A percentile compares a stretch with the other conserved stretches of the same genome.
Conservation (phyloP, 2,888 invertebrate genomes). For the Esperia sulphurella region DNA sequence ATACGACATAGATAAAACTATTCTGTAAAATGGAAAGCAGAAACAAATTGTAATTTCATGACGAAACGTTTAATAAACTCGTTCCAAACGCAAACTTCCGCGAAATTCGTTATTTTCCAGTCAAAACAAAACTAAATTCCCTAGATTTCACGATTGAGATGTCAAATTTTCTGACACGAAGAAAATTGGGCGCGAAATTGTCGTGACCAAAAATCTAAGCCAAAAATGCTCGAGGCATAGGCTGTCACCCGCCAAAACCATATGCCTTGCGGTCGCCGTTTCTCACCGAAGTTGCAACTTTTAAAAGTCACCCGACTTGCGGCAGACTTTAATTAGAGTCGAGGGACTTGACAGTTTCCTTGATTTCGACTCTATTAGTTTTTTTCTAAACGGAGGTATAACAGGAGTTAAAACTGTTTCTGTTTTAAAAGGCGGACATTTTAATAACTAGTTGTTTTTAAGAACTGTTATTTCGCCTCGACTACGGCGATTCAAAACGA, state of each 20-base stretch:
- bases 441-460: too few species aligned
- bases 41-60: slow-evolving; percentile 1
- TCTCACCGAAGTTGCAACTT: slow-evolving; percentile 52
- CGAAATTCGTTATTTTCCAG: slow-evolving; percentile 17
- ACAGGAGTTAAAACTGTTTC: background rate
- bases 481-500: too few species aligned
- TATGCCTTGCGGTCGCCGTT: slow-evolving; percentile 49
- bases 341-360: slow-evolving; percentile 19
- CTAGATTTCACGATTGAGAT: slow-evolving; percentile 53
- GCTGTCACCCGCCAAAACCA: slow-evolving; percentile 60
- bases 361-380: background rate
- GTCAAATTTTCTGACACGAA: slow-evolving; percentile 61
- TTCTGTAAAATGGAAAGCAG: background rate
- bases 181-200: slow-evolving; percentile 70
- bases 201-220: slow-evolving; percentile 65
- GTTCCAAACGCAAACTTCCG: slow-evolving; percentile 1
- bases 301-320: slow-evolving; percentile 35
- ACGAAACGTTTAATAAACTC: slow-evolving; percentile 10
- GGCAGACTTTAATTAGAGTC: slow-evolving; percentile 3
- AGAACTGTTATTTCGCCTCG: too few species aligned
- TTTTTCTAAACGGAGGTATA: background rate
- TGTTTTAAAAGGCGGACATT: too few species aligned
- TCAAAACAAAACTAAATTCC: slow-evolving; percentile 16
- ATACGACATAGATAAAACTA: too few species aligned
- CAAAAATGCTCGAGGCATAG: slow-evolving; percentile 36